These are phyloP conservation scores for Apeira syringaria DNA, from an alignment of 2,888 invertebrate species.

Conservation along the genomic window DNA sequence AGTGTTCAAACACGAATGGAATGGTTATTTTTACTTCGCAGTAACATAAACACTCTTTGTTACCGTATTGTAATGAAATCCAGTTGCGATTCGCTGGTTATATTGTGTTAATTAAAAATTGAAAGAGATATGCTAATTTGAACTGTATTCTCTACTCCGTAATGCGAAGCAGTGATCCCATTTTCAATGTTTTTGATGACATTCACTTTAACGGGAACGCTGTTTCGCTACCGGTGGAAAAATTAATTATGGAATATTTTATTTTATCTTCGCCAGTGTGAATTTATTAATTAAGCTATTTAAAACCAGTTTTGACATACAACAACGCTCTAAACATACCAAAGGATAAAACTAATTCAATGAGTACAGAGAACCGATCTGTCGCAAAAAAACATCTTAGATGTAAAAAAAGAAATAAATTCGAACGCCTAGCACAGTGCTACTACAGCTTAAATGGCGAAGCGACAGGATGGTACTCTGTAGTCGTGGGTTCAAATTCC, in stretches of 20 bases:
- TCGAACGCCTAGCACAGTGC: no score
- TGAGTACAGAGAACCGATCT: no score
- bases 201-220: conserved; percentile 3
- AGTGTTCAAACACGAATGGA: conserved; percentile 28
- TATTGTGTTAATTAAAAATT: conserved; percentile 25
- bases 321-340: no score
- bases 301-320: no score
- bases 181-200: conserved; percentile 14
- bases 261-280: conserved; percentile 4
- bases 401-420: no score
- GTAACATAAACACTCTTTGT: background rate
- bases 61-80: conserved; percentile 5
- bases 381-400: no score
- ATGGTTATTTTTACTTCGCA: conserved; percentile 9
- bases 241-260: background rate
- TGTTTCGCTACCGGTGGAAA: background rate
- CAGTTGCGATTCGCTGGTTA: conserved; percentile 12
- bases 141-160: conserved; percentile 20
- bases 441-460: no score
- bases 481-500: no score
- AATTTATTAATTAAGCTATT: no score
- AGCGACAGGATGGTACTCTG: no score
- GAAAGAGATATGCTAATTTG: conserved; percentile 16
- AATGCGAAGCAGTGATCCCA: conserved; percentile 12
- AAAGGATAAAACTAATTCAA: no score